Evolutionary conservation across 2,797 vertebrate genomes (phyloP).

Genomic region (Tokudaia muenninki): DNA sequence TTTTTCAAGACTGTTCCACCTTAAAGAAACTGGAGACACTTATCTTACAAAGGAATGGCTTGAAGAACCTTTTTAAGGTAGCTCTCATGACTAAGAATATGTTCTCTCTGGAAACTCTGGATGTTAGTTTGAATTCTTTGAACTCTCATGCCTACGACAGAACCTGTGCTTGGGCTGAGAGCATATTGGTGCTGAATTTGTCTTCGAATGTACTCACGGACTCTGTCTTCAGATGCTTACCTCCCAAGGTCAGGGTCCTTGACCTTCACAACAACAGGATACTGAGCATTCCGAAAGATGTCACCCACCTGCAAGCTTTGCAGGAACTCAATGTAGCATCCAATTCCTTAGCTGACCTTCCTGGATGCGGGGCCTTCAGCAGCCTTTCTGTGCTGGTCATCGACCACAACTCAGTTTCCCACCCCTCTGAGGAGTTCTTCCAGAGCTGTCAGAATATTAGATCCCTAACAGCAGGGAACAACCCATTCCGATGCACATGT

Average conservation of each 20-base stretch:
- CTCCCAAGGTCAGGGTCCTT: slow-evolving; percentile 85
- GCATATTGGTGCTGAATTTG: slow-evolving; percentile 90
- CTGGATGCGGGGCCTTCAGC: slow-evolving; percentile 87
- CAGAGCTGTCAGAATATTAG: slow-evolving; percentile 88
- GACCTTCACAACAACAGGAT: slow-evolving; percentile 92
- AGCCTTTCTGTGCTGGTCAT: slow-evolving; percentile 88
- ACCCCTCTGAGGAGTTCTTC: slow-evolving; percentile 87
- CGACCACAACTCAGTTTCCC: slow-evolving; percentile 90
- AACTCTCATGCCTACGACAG: slow-evolving; percentile 72
- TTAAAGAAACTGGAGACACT: slow-evolving; percentile 88
- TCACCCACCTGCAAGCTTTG: slow-evolving; percentile 86
- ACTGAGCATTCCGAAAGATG: slow-evolving; percentile 83
- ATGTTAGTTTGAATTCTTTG: slow-evolving; percentile 92
- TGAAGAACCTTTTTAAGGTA: slow-evolving; percentile 88
- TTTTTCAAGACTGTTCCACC: slow-evolving; percentile 91
- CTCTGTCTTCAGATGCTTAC: slow-evolving; percentile 92
- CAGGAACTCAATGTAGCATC: slow-evolving; percentile 91
- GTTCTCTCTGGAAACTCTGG: slow-evolving; percentile 89
- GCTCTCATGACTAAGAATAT: slow-evolving; percentile 90
- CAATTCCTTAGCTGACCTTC: slow-evolving; percentile 91
- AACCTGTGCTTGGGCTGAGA: slow-evolving; percentile 89
- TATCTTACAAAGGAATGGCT: slow-evolving; percentile 89
- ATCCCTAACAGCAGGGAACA: slow-evolving; percentile 88
- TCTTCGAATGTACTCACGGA: slow-evolving; percentile 90
- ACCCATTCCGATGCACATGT: slow-evolving; percentile 92